Base-by-base conservation (phyloP, 2,888 invertebrate genomes). In the Ypsolopha sequella region DNA sequence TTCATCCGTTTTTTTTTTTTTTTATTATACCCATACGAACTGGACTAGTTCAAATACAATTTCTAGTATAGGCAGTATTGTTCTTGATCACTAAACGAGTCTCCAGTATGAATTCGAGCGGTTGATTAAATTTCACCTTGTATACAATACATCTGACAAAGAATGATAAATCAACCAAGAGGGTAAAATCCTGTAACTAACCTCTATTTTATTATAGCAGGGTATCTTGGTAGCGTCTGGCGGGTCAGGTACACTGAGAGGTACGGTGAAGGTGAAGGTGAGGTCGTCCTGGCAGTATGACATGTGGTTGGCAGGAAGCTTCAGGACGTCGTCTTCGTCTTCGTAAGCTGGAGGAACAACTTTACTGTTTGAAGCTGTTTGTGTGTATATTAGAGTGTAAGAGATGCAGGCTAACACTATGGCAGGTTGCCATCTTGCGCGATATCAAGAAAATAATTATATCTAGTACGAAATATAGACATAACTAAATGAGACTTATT, bases 131-230 rank as follows among this genome's bases (percentile, higher is more conserved):
- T n/a, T n/a, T n/a, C n/a, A n/a, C n/a, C n/a, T n/a, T n/a, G n/a
- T n/a, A n/a, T n/a, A 24, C 24, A 24, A 24, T 24, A 2, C 24
- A 24, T 4, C 24, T 24, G 24, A 24, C 24, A 24, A 24, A 24
- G 24, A 24, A 4, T 24, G 24, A 24, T 24, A 53, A 39, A 41
- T 3, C 10, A 33, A 52, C 41, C 41, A 41, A 41, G 48, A 50
- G 43, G 24, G 2, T 24, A n/a, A 24, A 24, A 24, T 24, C 24
- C 24, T 24, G 24, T 50, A 7, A 51, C 60, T 60, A 69, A 89
- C 91, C 78, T 89, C 85, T 57, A 88, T 70, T 68, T 93, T 92
- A 64, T 91, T 90, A 71, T 93, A 93, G 89, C 91, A 91, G 41
- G 90, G 84, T 58, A 88, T 86, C 70, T 89, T 89, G 1, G 82